Conservation (phyloP, 2,888 invertebrate genomes). For the Scaptomyza cyrtandrae region DNA sequence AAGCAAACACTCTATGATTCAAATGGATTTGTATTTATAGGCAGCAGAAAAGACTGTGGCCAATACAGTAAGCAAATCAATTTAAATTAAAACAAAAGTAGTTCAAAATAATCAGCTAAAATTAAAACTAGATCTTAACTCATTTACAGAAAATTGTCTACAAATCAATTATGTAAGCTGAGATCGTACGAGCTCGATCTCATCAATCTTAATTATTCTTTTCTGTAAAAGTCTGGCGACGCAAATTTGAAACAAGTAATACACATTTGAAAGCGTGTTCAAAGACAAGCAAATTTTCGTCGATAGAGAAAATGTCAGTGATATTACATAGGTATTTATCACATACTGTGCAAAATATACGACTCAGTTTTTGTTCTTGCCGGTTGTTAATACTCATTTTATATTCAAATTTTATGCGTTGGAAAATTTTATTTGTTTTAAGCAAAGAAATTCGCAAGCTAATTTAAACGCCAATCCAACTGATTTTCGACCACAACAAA, state of each 20-base stretch:
- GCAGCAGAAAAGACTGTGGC: neutral
- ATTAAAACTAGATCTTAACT: slow-evolving; percentile 19
- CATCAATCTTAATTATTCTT: slow-evolving; percentile 52
- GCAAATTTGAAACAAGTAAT: neutral
- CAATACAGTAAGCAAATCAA: neutral
- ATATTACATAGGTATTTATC: neutral
- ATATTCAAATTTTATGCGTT: slow-evolving; percentile 51
- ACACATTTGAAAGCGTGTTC: neutral
- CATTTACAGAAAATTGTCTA: slow-evolving; percentile 31
- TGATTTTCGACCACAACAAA: slow-evolving; percentile 3
- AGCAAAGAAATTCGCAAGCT: slow-evolving; percentile 40
- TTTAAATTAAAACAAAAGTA: slow-evolving; percentile 9
- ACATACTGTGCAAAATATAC: neutral
- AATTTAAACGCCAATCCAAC: slow-evolving; percentile 39
- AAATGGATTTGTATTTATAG: neutral
- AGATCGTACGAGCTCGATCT: slow-evolving; percentile 1
- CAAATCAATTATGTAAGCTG: slow-evolving; percentile 32
- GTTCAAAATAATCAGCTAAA: slow-evolving; percentile 32
- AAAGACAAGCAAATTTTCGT: too few species aligned
- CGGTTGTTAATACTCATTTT: slow-evolving; percentile 8
- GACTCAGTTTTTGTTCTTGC: neutral
- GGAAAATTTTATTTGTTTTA: slow-evolving; percentile 56
- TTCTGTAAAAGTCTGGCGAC: neutral
- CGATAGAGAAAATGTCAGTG: too few species aligned
- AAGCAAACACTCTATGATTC: neutral